Evolutionary conservation across 2,113 vertebrate genomes (phyloP), one percentile per base, ranked within the genome.

Genomic region (Apteryx mantelli): DNA sequence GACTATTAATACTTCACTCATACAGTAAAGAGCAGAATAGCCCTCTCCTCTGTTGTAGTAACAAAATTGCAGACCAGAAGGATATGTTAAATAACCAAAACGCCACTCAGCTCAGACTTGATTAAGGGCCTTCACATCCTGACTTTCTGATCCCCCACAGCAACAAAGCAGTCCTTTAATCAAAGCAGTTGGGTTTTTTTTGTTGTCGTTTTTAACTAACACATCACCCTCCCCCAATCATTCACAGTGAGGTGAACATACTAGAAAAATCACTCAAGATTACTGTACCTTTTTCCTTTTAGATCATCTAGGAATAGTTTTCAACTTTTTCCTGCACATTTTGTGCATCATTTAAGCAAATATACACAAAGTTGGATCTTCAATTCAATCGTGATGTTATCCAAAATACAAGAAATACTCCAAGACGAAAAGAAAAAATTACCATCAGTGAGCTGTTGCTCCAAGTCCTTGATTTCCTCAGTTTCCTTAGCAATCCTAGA

Each of bases 401-500:
- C 26, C 52, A 20, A 46, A 19, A 15, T 1, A 28, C 11, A 58
- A 58, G 18, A 73, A 82, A 73, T 3, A 22, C 26, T 13, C 5
- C 7, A 65, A 77, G 19, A n/a, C 8, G 65, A 25, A 56, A 60
- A 55, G 14, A 11, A 5, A 25, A 55, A 7, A 6, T 88, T 92
- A 99, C 99, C 98, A 24, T 99, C 98, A 2, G 99, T 99, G 73
- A 99, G 99, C 95, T 99, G 99, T 77, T 99, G 98, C 96, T 99
- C 99, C 97, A 99, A 98, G 87, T 99, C 99, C 97, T 98, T 98
- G 97, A 99, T 99, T 96, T 99, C 99, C 97, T 99, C 99, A 0
- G 99, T 99, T 97, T 99, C 99, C 92, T 97, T 98, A 50, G 99
- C 98, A 80, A 99, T 99, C 82, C 99, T 98, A 66, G 98, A 98